phyloP scores from a whole-genome alignment of 1,140 invertebrate species.

The Halyomorpha halys region DNA sequence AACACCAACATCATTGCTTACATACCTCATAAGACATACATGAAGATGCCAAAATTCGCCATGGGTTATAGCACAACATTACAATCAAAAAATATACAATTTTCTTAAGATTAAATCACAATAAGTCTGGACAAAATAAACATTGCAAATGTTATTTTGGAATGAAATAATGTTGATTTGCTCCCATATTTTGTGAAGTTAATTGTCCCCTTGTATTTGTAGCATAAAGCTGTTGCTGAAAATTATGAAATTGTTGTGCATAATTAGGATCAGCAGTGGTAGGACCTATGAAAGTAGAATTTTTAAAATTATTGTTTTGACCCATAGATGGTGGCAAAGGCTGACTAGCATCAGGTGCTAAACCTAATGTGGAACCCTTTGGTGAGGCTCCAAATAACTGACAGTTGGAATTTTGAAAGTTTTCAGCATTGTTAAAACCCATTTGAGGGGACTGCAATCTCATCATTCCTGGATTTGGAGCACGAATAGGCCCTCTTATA shows the following conservation, averaged over 20 bases:
- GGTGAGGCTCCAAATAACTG: conserved; percentile 36
- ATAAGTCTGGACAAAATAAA: too few species aligned
- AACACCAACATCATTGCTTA: too few species aligned
- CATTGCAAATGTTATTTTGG: conserved; percentile 37
- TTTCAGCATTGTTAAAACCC: conserved; percentile 35
- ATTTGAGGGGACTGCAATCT: conserved; percentile 29
- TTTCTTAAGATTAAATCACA: too few species aligned
- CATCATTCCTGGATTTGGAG: conserved; percentile 29
- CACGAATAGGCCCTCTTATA: conserved; percentile 28
- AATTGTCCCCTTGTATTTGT: conserved; percentile 60
- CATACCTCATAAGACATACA: too few species aligned
- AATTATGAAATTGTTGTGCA: conserved; percentile 89
- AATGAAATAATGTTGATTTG: conserved; percentile 45
- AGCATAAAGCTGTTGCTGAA: conserved; percentile 87
- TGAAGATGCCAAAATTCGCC: too few species aligned
- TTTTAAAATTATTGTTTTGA: conserved; percentile 61
- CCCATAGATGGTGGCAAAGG: conserved; percentile 70
- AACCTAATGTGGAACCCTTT: conserved; percentile 41
- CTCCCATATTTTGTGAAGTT: conserved; percentile 34
- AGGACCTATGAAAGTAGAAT: conserved; percentile 67
- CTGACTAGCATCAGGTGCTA: conserved; percentile 47
- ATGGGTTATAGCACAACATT: too few species aligned
- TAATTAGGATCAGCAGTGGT: conserved; percentile 82
- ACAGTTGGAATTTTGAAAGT: conserved; percentile 33
- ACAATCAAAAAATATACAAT: too few species aligned